Base-by-base conservation (phyloP, 2,797 vertebrate genomes). In the Micropoecilia bifurca region DNA sequence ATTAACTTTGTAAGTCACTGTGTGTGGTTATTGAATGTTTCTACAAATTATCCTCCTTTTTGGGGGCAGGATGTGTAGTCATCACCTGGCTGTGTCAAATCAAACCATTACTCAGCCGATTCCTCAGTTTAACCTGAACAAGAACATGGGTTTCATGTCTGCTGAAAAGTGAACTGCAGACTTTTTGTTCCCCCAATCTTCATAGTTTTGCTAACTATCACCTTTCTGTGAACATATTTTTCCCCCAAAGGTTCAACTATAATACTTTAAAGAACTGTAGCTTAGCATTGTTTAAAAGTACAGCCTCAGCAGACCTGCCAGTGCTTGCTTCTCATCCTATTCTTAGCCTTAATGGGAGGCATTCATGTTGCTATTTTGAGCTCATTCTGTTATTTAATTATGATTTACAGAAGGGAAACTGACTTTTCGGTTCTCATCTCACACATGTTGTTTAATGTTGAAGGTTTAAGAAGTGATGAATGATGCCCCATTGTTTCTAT, bases 301-400 rank as follows among this genome's bases (percentile, higher is more conserved):
- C 41, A 39, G 8, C 61, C 33, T 66, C 20, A 16, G 30, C 28
- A 36, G 30, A 63, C 61, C 30, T 63, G 30, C 33, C 61, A 36
- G 2, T 63, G 61, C 61, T 63, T 63, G 61, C 7, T 16, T 63
- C 1, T 4, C 61, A 30, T 63, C 33, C 61, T 36, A 36, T 63
- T 36, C 6, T 61, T 61, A 8, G 61, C 33, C 33, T 63, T 36
- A 36, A 36, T 36, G 13, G 14, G 33, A 63, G 30, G 14, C 59
- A 20, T 18, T 63, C 33, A 18, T 36, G 30, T 63, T 63, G 61
- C 61, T 36, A 39, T 63, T 63, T n/a, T 59, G 55, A 59, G 55
- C 55, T 59, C n/a, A 59, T 59, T 59, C 55, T 59, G n/a, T 59
- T 59, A 59, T 59, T n/a, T 59, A 28, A 61, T 61, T 61, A 33